A percentile compares a stretch with the other conserved stretches of the same genome.
Evolutionary conservation across 2,888 invertebrate genomes (phyloP).

Genomic region (Drosophila kambysellisi): DNA sequence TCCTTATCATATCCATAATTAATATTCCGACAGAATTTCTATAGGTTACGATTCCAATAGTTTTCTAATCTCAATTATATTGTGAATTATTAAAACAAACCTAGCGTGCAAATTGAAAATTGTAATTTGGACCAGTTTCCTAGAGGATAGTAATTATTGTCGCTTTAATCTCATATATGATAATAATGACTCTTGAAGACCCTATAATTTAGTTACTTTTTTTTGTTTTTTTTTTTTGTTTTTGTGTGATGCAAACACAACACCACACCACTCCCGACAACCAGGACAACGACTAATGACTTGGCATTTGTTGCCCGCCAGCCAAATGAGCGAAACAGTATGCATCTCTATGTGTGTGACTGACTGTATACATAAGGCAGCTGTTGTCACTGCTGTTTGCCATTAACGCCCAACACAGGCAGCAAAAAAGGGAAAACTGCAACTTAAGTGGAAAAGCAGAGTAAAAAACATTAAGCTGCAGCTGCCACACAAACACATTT

Average conservation of each 20-base stretch:
- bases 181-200: slow-evolving; percentile 44
- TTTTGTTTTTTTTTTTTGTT: slow-evolving; percentile 34
- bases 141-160: slow-evolving; percentile 13
- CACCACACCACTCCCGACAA: slow-evolving; percentile 17
- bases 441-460: slow-evolving; percentile 69
- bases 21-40: not conserved
- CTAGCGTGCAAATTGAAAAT: not conserved
- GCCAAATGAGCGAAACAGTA: slow-evolving; percentile 68
- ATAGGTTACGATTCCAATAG: not conserved
- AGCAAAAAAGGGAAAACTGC: slow-evolving; percentile 55
- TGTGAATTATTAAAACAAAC: not conserved
- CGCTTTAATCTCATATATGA: slow-evolving; percentile 43
- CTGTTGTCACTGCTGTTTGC: slow-evolving; percentile 74
- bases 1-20: not conserved
- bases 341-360: slow-evolving; percentile 8
- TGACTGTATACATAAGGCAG: slow-evolving; percentile 32
- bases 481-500: slow-evolving; percentile 49
- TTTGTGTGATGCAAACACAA: slow-evolving; percentile 20
- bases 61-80: not conserved
- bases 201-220: slow-evolving; percentile 61
- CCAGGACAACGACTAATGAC: slow-evolving; percentile 75
- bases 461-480: slow-evolving; percentile 78
- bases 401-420: slow-evolving; percentile 66
- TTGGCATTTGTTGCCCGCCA: slow-evolving; percentile 75
- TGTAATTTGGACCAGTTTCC: not conserved